Evolutionary conservation across 2,797 vertebrate species (phyloP), one percentile per base, ranked within the genome.

Genomic region (Channallabes apus): DNA sequence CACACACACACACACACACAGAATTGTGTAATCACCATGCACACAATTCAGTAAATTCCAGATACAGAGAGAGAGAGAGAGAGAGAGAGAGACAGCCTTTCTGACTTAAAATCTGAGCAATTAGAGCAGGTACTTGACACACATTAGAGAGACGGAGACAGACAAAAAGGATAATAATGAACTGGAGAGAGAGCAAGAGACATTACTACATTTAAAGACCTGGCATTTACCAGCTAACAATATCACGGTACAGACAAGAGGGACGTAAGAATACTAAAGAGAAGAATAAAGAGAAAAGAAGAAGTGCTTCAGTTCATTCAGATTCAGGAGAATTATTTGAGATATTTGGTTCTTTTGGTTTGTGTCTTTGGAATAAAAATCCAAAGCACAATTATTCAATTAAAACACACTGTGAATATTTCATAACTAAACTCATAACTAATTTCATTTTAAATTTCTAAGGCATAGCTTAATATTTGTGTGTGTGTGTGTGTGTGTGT

Each of bases 21-120:
- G 84, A 82, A 87, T 85, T 87, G 84, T 81, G 88, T 77, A 88
- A 88, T 85, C 69, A 64, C 17, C 4, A 4, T 58, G 11, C 82
- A 82, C 82, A 86, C 73, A 65, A 65, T 20, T 1, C 82, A 22
- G 59, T 81, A 73, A 80, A 29, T 29, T 79, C 71, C 71, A 83
- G 82, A 80, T 27, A 62, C 51, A 67, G 77, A 54, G 29, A 51
- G 68, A 51, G 15, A 24, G 73, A 67, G 83, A 78, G 22, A 18
- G 4, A 8, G 81, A 46, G 15, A 24, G 72, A 32, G 32, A 32
- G n/a, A 56, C 22, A 78, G 73, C 62, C 24, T 82, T 32, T 72
- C 64, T 81, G 84, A 85, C 88, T 86, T 85, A 64, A 87, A 85
- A 85, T 82, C 17, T 6, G 41, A 32, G 6, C 73, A 88, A 85